A percentile compares a stretch with the other conserved stretches of the same genome.
Conservation (phyloP, 2,797 vertebrate genomes). For the Setipinna tenuifilis region DNA sequence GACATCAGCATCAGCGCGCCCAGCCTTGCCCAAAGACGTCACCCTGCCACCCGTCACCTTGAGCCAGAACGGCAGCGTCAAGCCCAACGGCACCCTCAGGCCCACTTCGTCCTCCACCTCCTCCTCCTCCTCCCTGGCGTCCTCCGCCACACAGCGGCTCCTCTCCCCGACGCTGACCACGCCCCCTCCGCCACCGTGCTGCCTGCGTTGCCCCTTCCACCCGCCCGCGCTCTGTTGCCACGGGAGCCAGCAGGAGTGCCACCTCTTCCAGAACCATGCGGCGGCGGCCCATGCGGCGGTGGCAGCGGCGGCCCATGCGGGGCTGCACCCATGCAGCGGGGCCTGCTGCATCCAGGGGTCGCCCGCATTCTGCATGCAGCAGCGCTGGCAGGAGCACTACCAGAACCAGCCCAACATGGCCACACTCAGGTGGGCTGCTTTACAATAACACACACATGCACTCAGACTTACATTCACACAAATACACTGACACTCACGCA, state of each 20-base stretch:
- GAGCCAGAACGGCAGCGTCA: slow-evolving; percentile 79
- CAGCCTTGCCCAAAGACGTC: neutral
- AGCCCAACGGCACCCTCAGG: slow-evolving; percentile 80
- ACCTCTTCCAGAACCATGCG: slow-evolving; percentile 75
- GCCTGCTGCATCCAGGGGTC: slow-evolving; percentile 83
- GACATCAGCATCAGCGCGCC: neutral
- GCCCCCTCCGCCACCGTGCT: slow-evolving; percentile 71
- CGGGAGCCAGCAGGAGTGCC: slow-evolving; percentile 79
- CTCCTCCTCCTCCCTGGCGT: slow-evolving; percentile 61
- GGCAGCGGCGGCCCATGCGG: slow-evolving; percentile 39
- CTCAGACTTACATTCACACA: too few relatives aligned
- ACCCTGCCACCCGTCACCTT: neutral
- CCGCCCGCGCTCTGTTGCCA: slow-evolving; percentile 75
- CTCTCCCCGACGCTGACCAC: slow-evolving; percentile 40
- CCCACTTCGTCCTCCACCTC: slow-evolving; percentile 57
- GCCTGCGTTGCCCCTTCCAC: slow-evolving; percentile 83
- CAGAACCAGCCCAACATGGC: slow-evolving; percentile 82
- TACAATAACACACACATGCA: neutral
- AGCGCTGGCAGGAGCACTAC: slow-evolving; percentile 88
- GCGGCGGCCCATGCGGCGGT: neutral
- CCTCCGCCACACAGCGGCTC: slow-evolving; percentile 59
- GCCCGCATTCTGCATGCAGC: slow-evolving; percentile 78
- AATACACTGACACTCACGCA: too few relatives aligned
- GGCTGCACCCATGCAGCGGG: slow-evolving; percentile 63
- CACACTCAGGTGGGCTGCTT: slow-evolving; percentile 77